These are phyloP conservation scores for Rhegmatorhina hoffmannsi DNA, from an alignment of 2,113 vertebrate species.

Conservation along the genomic window DNA sequence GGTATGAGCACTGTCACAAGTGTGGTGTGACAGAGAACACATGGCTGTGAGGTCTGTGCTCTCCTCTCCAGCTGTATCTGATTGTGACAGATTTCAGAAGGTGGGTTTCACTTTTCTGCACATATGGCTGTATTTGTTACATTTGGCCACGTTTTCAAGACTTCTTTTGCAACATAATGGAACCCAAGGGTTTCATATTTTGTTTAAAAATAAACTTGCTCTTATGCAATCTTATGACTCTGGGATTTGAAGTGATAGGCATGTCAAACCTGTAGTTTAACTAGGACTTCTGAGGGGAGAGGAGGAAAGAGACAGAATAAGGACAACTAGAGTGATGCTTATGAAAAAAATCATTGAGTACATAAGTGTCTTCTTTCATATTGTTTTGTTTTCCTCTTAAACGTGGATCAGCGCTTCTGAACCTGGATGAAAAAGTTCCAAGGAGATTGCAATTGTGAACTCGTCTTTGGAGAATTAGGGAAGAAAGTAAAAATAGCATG, in stretches of 20 bases:
- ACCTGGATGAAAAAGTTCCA: not conserved
- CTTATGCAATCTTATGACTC: not conserved
- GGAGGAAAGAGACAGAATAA: slow-evolving; percentile 39
- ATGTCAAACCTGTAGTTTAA: slow-evolving; percentile 27
- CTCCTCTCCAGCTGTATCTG: not conserved
- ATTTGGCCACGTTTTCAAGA: not conserved
- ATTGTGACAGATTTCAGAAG: not conserved
- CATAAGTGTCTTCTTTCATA: not conserved
- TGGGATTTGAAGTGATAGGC: slow-evolving; percentile 6
- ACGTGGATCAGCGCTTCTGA: not conserved
- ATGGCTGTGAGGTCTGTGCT: accelerated
- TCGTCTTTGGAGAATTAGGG: not conserved
- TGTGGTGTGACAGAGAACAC: not conserved
- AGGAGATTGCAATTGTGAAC: not conserved
- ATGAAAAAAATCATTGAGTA: not conserved
- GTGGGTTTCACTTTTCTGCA: not conserved
- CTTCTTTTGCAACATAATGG: not conserved
- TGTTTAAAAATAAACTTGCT: slow-evolving; percentile 13
- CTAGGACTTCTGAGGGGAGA: not conserved
- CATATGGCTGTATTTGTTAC: not conserved
- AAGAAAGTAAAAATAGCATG: not conserved
- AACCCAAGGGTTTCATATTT: not conserved
- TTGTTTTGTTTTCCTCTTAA: not conserved
- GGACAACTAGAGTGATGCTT: not conserved
- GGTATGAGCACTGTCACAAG: accelerated